Base-by-base conservation (phyloP, 2,113 vertebrate species). In the Silurus asotus region DNA sequence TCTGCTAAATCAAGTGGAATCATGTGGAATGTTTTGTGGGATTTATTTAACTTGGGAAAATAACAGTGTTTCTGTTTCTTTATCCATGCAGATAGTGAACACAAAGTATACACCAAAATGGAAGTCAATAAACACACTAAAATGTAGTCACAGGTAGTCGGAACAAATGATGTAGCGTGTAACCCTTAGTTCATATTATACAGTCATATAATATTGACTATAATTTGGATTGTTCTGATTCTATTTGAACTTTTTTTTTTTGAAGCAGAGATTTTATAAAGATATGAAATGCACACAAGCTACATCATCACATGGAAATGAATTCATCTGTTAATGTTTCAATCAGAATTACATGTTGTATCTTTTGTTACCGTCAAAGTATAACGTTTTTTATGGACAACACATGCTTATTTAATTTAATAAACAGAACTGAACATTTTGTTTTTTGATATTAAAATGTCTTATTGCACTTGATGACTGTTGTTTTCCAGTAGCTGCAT, bases 11-110 rank as follows among this genome's bases (percentile, higher is more conserved):
- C 5, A 56, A 17, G 17, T 13, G 14, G 72, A 37, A 8, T 58
- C 11, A 70, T 37, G 3, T 75, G 55, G 53, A 72, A 49, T 28
- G 20, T 58, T 55, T 20, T 5, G 3, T 86, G 56, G 37, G 78
- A 49, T 61, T 55, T n/a, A 51, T 78, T n/a, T 23, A 13, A 65
- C 6, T 62, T 58, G 48, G 53, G 55, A 48, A 67, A 64, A 58
- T 56, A 86, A 58, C 19, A 28, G 5, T 75, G 78, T 61, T 37
- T 67, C 37, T 23, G 1, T 86, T 86, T n/a, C n/a, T n/a, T 2
- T 59, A 74, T 70, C n/a, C 77, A 59, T 74, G 78, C 65, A 74
- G 23, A 80, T 51, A 51, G 62, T 61, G 56, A 72, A 48, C 28
- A 23, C 51, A n/a, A 79, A 17, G 19, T 28, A 64, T 9, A 20